Evolutionary conservation across 2,888 invertebrate genomes (phyloP), one percentile per base, ranked within the genome.

Genomic region (Galerucella pusilla): DNA sequence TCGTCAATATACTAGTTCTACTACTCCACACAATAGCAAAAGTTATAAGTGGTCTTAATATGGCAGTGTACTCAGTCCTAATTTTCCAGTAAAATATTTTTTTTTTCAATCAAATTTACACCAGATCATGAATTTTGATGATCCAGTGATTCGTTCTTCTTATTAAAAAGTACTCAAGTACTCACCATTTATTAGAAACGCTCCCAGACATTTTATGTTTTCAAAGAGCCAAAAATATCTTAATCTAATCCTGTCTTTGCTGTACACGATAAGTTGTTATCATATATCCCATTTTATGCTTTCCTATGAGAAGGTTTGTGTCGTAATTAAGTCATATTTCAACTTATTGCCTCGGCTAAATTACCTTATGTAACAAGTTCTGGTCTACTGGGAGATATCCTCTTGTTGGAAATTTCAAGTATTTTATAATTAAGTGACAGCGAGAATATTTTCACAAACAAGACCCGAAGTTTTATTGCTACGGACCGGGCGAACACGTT

Each of bases 281-380:
- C 63, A 49, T 49, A 25, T 59, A 59, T 42, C 1, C 54, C 67
- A 57, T 35, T 28, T 67, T 28, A 28, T 25, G 60, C 61, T 60
- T 60, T 59, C 60, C 46, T 35, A 69, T 61, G 69, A 69, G 25
- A 69, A 65, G 54, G 54, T 70, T 61, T 63, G 45, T 16, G 71
- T 71, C n/a, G 61, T 71, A 71, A 71, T 71, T 65, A 71, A 71
- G 65, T 65, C 71, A 65, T 71, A 54, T 71, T 65, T 71, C 65
- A 71, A 71, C 54, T 71, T 71, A 71, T 65, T 65, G 65, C 69
- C 28, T 69, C n/a, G n/a, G 49, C 61, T 25, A n/a, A 69, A 69
- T 69, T 69, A 69, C 65, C 57, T 65, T 57, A 71, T 46, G 35
- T 71, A 71, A 71, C 65, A 71, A 71, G 71, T 65, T 71, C 35